Evolutionary conservation across 2,113 vertebrate genomes (phyloP).

Genomic region (Crotalus horridus): DNA sequence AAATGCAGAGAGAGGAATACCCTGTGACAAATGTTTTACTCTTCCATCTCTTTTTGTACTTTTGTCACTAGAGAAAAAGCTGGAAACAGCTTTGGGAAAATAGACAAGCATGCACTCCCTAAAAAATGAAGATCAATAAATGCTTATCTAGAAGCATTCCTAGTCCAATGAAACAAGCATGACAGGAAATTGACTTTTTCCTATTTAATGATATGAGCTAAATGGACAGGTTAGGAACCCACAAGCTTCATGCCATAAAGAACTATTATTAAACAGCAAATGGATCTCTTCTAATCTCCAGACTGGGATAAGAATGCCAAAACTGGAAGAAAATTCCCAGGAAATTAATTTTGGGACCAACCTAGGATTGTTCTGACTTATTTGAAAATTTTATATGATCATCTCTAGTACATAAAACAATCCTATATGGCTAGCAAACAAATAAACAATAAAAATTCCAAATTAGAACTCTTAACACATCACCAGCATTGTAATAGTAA

Average conservation of each 20-base stretch:
- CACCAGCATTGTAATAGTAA: not conserved
- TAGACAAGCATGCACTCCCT: not conserved
- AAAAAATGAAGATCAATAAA: not conserved
- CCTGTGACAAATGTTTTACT: not conserved
- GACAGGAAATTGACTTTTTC: not conserved
- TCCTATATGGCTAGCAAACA: not conserved
- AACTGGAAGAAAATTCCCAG: not conserved
- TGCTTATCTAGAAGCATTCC: not conserved
- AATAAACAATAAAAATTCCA: not conserved
- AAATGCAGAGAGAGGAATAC: not conserved
- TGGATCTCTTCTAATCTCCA: not conserved
- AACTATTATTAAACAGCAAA: not conserved
- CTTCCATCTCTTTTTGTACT: not conserved
- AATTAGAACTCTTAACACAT: not conserved
- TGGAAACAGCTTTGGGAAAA: not conserved
- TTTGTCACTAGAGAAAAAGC: not conserved
- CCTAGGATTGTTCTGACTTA: not conserved
- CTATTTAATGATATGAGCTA: not conserved
- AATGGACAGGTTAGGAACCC: not conserved
- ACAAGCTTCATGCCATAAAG: not conserved
- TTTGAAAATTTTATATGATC: not conserved
- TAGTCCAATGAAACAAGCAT: not conserved
- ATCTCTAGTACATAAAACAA: not conserved
- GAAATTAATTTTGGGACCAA: not conserved
- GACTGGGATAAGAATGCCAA: not conserved